Evolutionary conservation across 2,797 vertebrate species (phyloP).

Genomic region (Hydrolagus colliei): DNA sequence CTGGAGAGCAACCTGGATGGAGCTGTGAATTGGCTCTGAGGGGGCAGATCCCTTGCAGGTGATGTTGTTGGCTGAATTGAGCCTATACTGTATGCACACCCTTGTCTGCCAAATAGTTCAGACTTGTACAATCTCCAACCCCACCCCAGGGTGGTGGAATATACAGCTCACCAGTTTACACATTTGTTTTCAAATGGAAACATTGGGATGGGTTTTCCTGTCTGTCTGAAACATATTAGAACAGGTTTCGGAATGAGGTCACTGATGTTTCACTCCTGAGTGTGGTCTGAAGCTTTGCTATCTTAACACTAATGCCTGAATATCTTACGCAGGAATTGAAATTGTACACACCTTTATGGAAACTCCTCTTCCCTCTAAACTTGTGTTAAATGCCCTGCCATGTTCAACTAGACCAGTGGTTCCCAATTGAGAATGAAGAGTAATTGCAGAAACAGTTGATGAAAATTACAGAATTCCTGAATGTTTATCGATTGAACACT

Average conservation of each 20-base stretch:
- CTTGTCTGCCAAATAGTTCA: neutral
- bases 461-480: neutral
- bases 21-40: neutral
- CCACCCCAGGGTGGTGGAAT: neutral
- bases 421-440: neutral
- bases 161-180: neutral
- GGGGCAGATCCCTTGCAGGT: neutral
- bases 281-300: neutral
- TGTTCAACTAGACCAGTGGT: neutral
- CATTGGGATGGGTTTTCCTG: neutral
- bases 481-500: too few species aligned
- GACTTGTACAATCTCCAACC: neutral
- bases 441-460: neutral
- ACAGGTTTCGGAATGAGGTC: neutral
- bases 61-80: neutral
- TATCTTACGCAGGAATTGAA: neutral
- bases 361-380: neutral
- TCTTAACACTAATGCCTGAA: neutral
- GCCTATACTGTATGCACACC: neutral
- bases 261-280: neutral
- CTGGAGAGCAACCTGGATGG: neutral
- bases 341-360: neutral
- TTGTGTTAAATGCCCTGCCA: neutral
- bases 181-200: neutral
- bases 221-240: neutral